phyloP scores from a whole-genome alignment of 2,113 vertebrate species.

The Siniperca knerii region DNA sequence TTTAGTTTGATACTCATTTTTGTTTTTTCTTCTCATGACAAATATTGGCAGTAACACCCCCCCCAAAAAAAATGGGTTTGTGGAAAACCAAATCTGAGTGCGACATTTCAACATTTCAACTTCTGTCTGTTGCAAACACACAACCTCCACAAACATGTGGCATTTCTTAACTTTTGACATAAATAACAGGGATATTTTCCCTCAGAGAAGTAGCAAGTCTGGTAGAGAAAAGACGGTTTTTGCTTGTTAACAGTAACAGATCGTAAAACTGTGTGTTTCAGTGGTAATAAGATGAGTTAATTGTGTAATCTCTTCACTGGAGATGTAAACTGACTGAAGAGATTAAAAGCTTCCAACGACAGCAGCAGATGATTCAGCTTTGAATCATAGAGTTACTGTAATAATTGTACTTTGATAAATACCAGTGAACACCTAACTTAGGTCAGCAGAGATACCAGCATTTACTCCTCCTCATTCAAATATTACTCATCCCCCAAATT shows the following conservation, averaged over 20 bases:
- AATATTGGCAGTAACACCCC: slow-evolving; percentile 9
- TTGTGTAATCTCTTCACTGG: background rate
- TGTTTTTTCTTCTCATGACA: background rate
- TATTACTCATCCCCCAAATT: slow-evolving; percentile 30
- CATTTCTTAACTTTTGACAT: slow-evolving; percentile 44
- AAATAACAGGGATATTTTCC: slow-evolving; percentile 20
- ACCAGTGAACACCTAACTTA: background rate
- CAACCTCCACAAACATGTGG: slow-evolving; percentile 31
- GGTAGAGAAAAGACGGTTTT: background rate
- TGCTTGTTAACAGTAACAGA: slow-evolving; percentile 6
- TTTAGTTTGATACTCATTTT: background rate
- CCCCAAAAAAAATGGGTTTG: background rate
- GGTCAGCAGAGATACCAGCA: background rate
- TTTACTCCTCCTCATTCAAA: slow-evolving; percentile 19
- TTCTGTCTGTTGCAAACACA: slow-evolving; percentile 36
- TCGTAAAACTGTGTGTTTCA: slow-evolving; percentile 20
- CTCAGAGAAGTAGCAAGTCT: background rate
- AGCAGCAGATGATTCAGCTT: slow-evolving; percentile 15
- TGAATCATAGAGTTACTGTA: slow-evolving; percentile 27
- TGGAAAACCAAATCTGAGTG: slow-evolving; percentile 15
- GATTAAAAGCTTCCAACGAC: background rate
- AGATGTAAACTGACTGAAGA: background rate
- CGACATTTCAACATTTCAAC: slow-evolving; percentile 42
- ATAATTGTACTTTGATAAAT: background rate
- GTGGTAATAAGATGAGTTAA: slow-evolving; percentile 5